Percentiles rank a stretch among this genome's conserved stretches.
Evolutionary conservation across 1,140 invertebrate genomes (phyloP).

Genomic region (Carposina sasakii): DNA sequence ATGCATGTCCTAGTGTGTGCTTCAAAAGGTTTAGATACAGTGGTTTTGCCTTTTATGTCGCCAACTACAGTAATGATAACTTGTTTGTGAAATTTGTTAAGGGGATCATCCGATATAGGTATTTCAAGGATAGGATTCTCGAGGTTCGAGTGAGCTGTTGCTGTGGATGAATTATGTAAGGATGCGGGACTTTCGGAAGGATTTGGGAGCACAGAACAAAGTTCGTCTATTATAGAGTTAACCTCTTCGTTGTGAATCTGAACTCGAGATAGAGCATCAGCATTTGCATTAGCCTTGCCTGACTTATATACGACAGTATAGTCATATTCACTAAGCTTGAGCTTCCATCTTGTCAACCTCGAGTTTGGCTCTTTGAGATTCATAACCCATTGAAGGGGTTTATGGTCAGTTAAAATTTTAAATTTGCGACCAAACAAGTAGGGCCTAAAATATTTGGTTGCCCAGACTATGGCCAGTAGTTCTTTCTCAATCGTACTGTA

Average conservation of each 20-base stretch:
- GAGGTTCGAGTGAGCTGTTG: neutral
- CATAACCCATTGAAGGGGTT: constrained; percentile 42
- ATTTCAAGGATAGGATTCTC: neutral
- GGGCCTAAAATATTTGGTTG: too few species aligned
- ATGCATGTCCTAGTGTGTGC: neutral
- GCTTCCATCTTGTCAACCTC: constrained; percentile 54
- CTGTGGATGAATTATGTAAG: neutral
- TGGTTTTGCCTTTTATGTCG: neutral
- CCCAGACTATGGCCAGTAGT: too few species aligned
- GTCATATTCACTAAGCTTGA: neutral
- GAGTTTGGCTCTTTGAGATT: constrained; percentile 57
- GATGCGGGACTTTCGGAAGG: neutral
- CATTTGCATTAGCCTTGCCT: neutral
- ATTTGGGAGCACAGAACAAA: too few species aligned
- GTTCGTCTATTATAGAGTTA: neutral
- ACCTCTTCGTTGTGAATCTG: neutral
- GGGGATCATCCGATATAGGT: neutral
- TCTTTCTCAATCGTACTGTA: too few species aligned
- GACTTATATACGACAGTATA: neutral
- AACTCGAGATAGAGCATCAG: constrained; percentile 6
- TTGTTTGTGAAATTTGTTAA: neutral
- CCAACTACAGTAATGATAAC: neutral
- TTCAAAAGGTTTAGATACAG: neutral
- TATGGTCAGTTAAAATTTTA: too few species aligned
- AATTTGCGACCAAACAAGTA: too few species aligned